phyloP scores from a whole-genome alignment of 2,113 vertebrate species.

The Percopsis transmontana region DNA sequence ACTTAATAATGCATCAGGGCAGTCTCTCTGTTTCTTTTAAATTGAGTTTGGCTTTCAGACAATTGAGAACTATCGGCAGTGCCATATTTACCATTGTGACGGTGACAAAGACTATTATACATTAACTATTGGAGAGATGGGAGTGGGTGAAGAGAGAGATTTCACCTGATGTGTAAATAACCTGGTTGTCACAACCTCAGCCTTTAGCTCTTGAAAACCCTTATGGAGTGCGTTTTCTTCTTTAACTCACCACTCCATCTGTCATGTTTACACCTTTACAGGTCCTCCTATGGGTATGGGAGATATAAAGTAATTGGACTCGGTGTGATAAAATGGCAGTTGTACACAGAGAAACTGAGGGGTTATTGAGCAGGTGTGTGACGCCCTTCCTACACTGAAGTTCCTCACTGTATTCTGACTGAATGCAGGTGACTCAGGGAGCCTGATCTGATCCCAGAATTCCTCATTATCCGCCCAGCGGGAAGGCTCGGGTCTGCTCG shows the following conservation, averaged over 20 bases:
- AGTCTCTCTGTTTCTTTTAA: background rate
- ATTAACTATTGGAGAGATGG: constrained; percentile 72
- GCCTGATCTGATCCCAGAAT: constrained; percentile 84
- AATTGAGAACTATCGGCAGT: constrained; percentile 74
- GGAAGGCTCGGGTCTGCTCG: constrained; percentile 73
- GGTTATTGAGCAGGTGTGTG: constrained; percentile 76
- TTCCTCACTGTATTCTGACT: constrained; percentile 79
- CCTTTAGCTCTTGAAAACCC: constrained; percentile 10
- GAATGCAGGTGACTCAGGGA: constrained; percentile 80
- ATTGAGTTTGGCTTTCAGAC: background rate
- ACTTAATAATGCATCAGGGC: constrained; percentile 29
- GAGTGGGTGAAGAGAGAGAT: constrained; percentile 4
- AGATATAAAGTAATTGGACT: constrained; percentile 65
- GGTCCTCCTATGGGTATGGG: constrained; percentile 40
- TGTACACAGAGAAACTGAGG: constrained; percentile 71
- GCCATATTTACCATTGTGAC: constrained; percentile 75
- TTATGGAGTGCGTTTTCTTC: constrained; percentile 32
- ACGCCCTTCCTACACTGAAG: constrained; percentile 73
- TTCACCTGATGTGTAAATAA: constrained; percentile 28
- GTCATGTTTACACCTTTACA: constrained; percentile 57
- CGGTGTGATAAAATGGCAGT: constrained; percentile 66
- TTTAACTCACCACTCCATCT: constrained; percentile 37
- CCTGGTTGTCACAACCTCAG: constrained; percentile 23
- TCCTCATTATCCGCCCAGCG: constrained; percentile 81
- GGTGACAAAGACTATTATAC: constrained; percentile 67